Evolutionary conservation across 2,797 vertebrate species (phyloP).

Genomic region (Acrossocheilus wenchowensis): DNA sequence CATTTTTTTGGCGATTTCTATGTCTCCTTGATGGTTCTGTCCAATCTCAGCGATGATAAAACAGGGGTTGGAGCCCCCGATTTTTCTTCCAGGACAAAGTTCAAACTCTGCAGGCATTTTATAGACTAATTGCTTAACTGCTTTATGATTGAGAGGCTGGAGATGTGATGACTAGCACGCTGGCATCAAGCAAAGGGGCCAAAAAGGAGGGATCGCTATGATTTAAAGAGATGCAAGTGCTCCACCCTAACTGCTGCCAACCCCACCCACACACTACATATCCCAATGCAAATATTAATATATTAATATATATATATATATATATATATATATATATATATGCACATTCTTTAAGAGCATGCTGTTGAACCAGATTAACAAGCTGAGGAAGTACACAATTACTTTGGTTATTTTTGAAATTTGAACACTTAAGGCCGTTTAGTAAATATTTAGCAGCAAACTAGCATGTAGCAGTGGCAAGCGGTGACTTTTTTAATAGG

Average conservation of each 20-base stretch:
- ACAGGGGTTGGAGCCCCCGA: slow-evolving; percentile 84
- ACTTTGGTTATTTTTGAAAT: no score
- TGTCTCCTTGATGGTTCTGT: slow-evolving; percentile 91
- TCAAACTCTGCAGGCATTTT: slow-evolving; percentile 83
- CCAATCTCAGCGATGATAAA: slow-evolving; percentile 94
- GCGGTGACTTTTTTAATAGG: no score
- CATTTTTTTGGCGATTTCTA: slow-evolving; percentile 89
- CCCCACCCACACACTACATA: neutral
- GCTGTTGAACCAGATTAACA: neutral
- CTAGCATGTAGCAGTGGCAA: no score
- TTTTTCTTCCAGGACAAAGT: slow-evolving; percentile 83
- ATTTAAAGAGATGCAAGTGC: neutral
- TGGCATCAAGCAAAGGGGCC: neutral
- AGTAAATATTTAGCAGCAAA: no score
- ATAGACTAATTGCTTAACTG: neutral
- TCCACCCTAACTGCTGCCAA: neutral
- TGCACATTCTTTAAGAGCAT: no score
- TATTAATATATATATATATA: no score
- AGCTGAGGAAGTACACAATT: no score
- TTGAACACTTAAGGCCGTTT: no score
- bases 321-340: no score
- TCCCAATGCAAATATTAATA: no score
- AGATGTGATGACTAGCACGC: neutral
- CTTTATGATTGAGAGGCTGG: neutral
- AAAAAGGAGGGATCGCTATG: neutral